Conservation (phyloP, 64 coral and sea anemone species). For the Dendronephthya gigantea region DNA sequence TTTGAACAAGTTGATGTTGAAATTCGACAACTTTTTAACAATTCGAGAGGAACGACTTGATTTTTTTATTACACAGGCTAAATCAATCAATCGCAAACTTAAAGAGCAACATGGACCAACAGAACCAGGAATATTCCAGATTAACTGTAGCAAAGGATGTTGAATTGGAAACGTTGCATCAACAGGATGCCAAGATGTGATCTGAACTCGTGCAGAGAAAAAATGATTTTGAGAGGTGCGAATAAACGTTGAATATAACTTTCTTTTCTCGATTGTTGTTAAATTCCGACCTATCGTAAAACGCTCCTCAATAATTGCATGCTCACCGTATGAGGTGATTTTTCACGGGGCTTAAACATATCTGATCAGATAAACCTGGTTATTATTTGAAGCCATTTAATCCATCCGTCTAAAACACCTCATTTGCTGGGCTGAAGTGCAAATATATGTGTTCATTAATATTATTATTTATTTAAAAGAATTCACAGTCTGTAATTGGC, state of each 20-base stretch:
- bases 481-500: no score
- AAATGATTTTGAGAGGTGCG: constrained; percentile 58
- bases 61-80: constrained; percentile 26
- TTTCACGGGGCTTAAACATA: no score
- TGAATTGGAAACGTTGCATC: constrained; percentile 65
- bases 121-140: constrained; percentile 39
- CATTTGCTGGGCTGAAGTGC: no score
- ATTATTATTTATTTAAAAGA: no score
- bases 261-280: not conserved
- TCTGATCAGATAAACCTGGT: no score
- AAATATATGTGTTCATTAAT: no score
- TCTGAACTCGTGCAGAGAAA: constrained; percentile 61
- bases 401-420: no score
- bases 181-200: constrained; percentile 80
- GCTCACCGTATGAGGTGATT: not conserved
- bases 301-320: not conserved
- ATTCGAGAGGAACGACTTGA: no score
- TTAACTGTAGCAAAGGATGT: constrained; percentile 64
- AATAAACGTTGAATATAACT: not conserved
- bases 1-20: no score
- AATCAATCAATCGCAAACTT: constrained; percentile 44
- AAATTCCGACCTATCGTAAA: not conserved
- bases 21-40: no score
- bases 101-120: constrained; percentile 44
- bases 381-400: no score